phyloP scores from a whole-genome alignment of 1,140 invertebrate genomes.

The Neomicropteryx cornuta region DNA sequence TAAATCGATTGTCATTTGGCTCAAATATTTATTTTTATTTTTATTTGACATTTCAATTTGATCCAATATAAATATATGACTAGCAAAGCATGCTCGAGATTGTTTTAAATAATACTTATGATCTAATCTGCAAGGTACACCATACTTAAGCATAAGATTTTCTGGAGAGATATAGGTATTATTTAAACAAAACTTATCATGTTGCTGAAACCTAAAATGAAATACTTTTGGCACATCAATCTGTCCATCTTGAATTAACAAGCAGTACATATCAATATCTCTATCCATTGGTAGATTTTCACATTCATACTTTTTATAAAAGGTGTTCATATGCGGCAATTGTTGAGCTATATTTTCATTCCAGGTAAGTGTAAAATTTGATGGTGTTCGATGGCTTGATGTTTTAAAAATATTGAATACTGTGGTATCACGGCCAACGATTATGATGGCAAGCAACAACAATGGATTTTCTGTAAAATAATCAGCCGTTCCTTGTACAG shows the following conservation, averaged over 20 bases:
- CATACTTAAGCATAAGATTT: conserved; percentile 44
- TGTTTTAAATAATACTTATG: conserved; percentile 54
- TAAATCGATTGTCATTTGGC: conserved; percentile 42
- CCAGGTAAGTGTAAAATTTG: conserved; percentile 9
- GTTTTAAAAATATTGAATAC: conserved; percentile 37
- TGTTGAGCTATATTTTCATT: conserved; percentile 10
- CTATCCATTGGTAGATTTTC: conserved; percentile 25
- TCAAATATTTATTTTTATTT: conserved; percentile 33
- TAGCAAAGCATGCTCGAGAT: conserved; percentile 50
- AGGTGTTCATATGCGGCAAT: conserved; percentile 34
- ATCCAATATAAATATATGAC: conserved; percentile 36
- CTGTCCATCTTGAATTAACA: conserved; percentile 42
- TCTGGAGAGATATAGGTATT: conserved; percentile 46
- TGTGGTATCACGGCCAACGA: conserved; percentile 29
- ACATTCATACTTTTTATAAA: conserved; percentile 30
- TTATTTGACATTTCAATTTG: conserved; percentile 35
- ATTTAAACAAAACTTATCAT: conserved; percentile 25
- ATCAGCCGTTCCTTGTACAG: conserved; percentile 27
- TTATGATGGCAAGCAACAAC: conserved; percentile 32
- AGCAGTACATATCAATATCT: conserved; percentile 43
- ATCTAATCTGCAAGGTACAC: conserved; percentile 46
- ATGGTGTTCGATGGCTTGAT: too few relatives aligned
- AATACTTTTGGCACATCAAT: conserved; percentile 44
- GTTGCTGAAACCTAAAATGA: conserved; percentile 39
- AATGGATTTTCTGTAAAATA: conserved; percentile 34